phyloP scores from a whole-genome alignment of 2,113 vertebrate species.

The Onychorhynchus coronatus region DNA sequence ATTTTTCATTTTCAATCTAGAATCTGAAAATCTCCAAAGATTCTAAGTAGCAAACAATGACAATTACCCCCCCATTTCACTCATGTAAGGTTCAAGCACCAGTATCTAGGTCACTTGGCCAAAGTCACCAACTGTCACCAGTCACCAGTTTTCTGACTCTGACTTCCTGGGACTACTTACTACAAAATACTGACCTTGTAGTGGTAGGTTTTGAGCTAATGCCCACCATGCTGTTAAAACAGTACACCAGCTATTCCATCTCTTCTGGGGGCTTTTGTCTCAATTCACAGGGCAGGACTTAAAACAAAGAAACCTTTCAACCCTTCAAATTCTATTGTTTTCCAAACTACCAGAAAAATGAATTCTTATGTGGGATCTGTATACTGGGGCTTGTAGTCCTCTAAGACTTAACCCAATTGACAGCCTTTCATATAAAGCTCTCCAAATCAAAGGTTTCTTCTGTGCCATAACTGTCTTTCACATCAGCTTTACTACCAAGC shows the following conservation, averaged over 20 bases:
- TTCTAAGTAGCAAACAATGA: not conserved
- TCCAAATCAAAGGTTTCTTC: constrained; percentile 25
- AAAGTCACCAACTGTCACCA: not conserved
- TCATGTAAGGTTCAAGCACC: not conserved
- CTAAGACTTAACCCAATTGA: constrained; percentile 36
- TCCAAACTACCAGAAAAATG: not conserved
- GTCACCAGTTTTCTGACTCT: not conserved
- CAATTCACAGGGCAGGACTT: not conserved
- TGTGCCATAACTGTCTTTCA: not conserved
- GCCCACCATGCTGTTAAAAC: not conserved
- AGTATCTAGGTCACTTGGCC: not conserved
- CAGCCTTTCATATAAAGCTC: not conserved
- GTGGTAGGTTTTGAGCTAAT: not conserved
- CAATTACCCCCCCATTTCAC: not conserved
- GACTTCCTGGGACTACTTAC: not conserved
- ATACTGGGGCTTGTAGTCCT: not conserved
- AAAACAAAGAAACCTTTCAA: not conserved
- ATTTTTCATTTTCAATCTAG: not conserved
- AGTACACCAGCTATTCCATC: not conserved
- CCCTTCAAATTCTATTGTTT: not conserved
- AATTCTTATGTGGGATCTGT: not conserved
- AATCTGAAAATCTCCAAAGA: not conserved
- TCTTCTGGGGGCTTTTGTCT: not conserved
- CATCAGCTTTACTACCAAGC: not conserved
- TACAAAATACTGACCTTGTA: not conserved